Conservation (phyloP, 2,113 vertebrate genomes). For the Danio rerio region DNA sequence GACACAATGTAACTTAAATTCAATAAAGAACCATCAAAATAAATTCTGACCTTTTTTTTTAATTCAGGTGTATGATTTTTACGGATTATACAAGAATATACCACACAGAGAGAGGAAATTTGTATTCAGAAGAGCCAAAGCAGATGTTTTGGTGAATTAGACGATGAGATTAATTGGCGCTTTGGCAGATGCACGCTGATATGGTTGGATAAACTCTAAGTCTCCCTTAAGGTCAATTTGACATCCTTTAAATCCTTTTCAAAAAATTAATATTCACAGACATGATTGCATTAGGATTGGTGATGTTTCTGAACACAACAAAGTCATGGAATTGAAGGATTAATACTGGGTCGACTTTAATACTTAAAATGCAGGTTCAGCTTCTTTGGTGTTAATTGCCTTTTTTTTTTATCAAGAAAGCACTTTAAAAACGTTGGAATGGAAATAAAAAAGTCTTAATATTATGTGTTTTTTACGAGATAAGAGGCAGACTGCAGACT, state of each 20-base stretch:
- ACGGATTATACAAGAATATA: not conserved
- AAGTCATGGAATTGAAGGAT: constrained; percentile 3
- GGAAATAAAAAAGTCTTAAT: not conserved
- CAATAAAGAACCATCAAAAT: too few relatives aligned
- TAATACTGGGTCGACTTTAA: constrained; percentile 9
- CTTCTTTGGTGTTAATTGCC: constrained; percentile 42
- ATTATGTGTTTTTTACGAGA: not conserved
- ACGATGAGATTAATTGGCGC: not conserved
- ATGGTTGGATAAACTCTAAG: not conserved
- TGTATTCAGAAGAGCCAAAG: not conserved
- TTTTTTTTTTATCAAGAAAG: constrained; percentile 35
- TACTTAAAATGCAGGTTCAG: not conserved
- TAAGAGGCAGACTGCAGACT: not conserved
- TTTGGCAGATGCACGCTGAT: constrained; percentile 25
- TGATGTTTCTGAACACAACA: constrained; percentile 19
- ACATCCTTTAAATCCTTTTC: constrained; percentile 4
- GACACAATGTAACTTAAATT: too few relatives aligned
- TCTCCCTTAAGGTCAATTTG: constrained; percentile 22
- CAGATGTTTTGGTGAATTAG: not conserved
- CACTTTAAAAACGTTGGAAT: not conserved
- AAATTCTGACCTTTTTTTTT: too few relatives aligned
- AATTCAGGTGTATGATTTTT: not conserved
- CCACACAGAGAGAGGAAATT: not conserved
- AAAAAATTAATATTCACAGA: constrained; percentile 10
- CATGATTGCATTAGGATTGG: constrained; percentile 10